A percentile compares a stretch with the other conserved stretches of the same genome.
These are phyloP conservation scores for Lucifuga dentata DNA, from an alignment of 2,113 vertebrate species.

Conservation along the genomic window DNA sequence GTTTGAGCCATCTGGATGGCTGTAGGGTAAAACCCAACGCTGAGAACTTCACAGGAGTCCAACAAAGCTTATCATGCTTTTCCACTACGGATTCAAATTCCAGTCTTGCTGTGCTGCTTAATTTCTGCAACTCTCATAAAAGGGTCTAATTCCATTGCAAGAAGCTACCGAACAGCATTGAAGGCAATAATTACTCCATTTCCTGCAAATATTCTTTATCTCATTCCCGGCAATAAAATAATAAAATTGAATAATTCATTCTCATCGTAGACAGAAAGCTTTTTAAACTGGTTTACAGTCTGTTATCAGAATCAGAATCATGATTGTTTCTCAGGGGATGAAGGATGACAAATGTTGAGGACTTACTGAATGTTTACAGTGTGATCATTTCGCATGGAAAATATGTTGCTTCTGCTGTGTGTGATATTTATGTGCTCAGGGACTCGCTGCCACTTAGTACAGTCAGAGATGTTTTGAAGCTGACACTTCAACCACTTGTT, in stretches of 20 bases:
- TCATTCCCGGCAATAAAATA: conserved; percentile 6
- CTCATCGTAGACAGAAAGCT: too few relatives aligned
- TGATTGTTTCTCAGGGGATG: conserved; percentile 14
- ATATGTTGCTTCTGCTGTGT: not conserved
- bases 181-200: conserved; percentile 38
- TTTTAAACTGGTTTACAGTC: too few relatives aligned
- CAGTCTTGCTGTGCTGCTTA: conserved; percentile 34
- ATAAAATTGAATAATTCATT: too few relatives aligned
- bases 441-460: not conserved
- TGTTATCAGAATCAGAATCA: not conserved
- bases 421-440: conserved; percentile 20
- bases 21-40: conserved; percentile 30
- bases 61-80: conserved; percentile 23
- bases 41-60: conserved; percentile 38
- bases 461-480: conserved; percentile 13
- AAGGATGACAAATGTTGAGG: conserved; percentile 11
- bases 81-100: not conserved
- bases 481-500: not conserved
- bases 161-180: conserved; percentile 24
- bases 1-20: conserved; percentile 43
- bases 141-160: conserved; percentile 42
- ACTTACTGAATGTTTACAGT: conserved; percentile 29
- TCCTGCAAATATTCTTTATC: conserved; percentile 28
- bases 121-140: conserved; percentile 34
- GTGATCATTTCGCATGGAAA: conserved; percentile 8